Percentiles rank a stretch among this genome's conserved stretches.
Conservation (phyloP, 2,113 vertebrate species). For the Zootoca vivipara region DNA sequence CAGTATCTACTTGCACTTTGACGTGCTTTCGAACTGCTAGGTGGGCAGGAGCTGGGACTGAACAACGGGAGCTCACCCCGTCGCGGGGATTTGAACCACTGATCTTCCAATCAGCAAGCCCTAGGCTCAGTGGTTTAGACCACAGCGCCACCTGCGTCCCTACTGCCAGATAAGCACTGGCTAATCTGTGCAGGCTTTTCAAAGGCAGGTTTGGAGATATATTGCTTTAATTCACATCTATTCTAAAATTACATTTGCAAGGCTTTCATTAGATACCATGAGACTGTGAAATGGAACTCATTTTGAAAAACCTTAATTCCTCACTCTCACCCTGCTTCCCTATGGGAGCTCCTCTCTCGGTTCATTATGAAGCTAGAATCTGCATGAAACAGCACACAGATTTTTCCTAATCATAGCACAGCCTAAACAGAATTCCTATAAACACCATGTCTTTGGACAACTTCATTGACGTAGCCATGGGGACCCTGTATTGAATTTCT, state of each 20-base stretch:
- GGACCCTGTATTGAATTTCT: slow-evolving; percentile 41
- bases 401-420: background rate
- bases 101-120: no score
- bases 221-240: background rate
- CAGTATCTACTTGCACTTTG: no score
- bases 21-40: no score
- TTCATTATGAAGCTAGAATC: slow-evolving; percentile 7
- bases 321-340: background rate
- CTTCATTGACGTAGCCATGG: background rate
- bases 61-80: no score
- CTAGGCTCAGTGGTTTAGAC: no score
- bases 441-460: slow-evolving; percentile 27
- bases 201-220: background rate
- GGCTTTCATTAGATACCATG: slow-evolving; percentile 8
- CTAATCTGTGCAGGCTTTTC: background rate
- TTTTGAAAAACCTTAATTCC: slow-evolving; percentile 10
- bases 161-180: background rate
- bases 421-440: slow-evolving; percentile 26
- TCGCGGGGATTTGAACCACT: no score
- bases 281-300: background rate
- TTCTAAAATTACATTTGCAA: slow-evolving; percentile 11
- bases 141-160: no score
- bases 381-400: background rate
- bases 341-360: slow-evolving; percentile 18
- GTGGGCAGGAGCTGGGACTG: no score